A percentile compares a stretch with the other conserved stretches of the same genome.
phyloP scores from a whole-genome alignment of 2,797 vertebrate genomes.

The Hephaestus fuliginosus region DNA sequence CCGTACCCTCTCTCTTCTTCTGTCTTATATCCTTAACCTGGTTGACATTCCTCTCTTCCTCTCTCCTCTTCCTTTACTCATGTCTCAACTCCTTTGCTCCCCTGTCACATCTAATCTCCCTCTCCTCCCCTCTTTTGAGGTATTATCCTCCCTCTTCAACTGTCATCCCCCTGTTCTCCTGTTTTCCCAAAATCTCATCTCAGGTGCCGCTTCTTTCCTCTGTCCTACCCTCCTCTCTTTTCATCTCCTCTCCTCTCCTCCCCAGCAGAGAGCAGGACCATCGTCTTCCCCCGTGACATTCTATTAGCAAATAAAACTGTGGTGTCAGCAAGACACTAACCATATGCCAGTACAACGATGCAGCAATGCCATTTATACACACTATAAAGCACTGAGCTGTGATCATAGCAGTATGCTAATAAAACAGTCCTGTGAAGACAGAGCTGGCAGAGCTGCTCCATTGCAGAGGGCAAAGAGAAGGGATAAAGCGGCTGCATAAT shows the following conservation, averaged over 20 bases:
- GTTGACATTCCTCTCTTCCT: conserved; percentile 27
- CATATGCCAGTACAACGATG: conserved; percentile 69
- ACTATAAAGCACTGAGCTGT: conserved; percentile 74
- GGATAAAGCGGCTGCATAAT: conserved; percentile 64
- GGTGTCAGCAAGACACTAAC: conserved; percentile 65
- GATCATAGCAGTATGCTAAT: conserved; percentile 74
- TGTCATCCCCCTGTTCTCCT: conserved; percentile 36
- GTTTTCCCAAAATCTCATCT: conserved; percentile 19
- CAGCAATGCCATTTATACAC: conserved; percentile 68
- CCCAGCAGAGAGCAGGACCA: conserved; percentile 22
- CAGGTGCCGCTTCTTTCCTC: conserved; percentile 4
- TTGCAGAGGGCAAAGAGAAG: conserved; percentile 54
- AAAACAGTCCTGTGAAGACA: conserved; percentile 69
- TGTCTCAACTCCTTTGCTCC: conserved; percentile 31
- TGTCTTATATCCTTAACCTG: conserved; percentile 16
- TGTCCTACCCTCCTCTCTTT: neutral
- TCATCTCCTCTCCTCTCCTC: neutral
- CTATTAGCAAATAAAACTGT: conserved; percentile 52
- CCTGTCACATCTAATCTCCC: conserved; percentile 53
- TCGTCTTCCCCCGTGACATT: conserved; percentile 52
- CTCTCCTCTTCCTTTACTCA: conserved; percentile 30
- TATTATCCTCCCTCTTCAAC: conserved; percentile 48
- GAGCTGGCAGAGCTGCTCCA: conserved; percentile 56
- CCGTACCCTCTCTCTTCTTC: conserved; percentile 6
- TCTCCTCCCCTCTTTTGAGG: conserved; percentile 39